Conservation (phyloP, 2,797 vertebrate species). For the Sebastes hubbsi region DNA sequence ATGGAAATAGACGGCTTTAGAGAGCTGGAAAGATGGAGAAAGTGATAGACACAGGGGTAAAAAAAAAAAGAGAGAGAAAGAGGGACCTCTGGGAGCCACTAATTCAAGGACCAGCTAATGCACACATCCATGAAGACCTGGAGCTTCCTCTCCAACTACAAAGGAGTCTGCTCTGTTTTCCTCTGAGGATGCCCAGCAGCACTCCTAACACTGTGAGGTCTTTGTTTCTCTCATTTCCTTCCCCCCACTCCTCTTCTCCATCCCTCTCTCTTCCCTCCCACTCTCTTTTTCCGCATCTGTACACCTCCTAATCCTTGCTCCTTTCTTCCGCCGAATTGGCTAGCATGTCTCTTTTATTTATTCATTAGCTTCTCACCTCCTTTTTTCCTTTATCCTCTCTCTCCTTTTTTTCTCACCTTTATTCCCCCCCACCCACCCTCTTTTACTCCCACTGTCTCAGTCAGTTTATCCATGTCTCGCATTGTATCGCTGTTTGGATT, state of each 20-base stretch:
- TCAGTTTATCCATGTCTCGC: conserved; percentile 24
- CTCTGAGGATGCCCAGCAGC: conserved; percentile 76
- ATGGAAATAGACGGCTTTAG: conserved; percentile 48
- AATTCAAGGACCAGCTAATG: conserved; percentile 74
- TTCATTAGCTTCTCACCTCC: conserved; percentile 55
- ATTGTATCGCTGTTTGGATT: conserved; percentile 42
- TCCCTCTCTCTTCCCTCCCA: conserved; percentile 24
- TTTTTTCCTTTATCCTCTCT: conserved; percentile 14
- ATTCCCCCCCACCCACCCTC: background rate
- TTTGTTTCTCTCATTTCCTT: conserved; percentile 60
- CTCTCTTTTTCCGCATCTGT: conserved; percentile 59
- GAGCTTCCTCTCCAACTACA: conserved; percentile 72
- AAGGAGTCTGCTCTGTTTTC: conserved; percentile 69
- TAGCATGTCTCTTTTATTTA: conserved; percentile 60
- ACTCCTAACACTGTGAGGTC: conserved; percentile 72
- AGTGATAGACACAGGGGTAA: conserved; percentile 37
- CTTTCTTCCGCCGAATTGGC: conserved; percentile 50
- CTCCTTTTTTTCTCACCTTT: conserved; percentile 12
- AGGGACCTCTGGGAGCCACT: conserved; percentile 60
- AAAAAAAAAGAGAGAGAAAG: background rate
- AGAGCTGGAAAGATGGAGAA: conserved; percentile 44
- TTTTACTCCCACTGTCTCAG: background rate
- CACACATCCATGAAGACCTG: conserved; percentile 71
- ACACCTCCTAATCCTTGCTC: conserved; percentile 57
- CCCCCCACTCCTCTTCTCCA: conserved; percentile 17